A percentile compares a stretch with the other conserved stretches of the same genome.
Conservation (phyloP, 2,888 invertebrate species). For the Eutolmus rufibarbis region DNA sequence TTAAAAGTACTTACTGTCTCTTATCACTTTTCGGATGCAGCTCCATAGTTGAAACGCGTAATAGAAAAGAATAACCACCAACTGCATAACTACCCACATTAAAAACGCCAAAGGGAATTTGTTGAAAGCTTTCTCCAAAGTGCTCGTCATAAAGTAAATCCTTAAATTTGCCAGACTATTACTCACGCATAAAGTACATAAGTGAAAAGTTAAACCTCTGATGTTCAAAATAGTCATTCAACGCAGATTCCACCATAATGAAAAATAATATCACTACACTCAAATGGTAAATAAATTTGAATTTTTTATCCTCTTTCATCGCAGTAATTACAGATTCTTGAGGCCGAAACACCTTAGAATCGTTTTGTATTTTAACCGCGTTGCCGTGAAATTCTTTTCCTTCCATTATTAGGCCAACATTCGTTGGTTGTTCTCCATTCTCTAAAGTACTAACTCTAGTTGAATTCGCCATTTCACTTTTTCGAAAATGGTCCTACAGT, state of each 20-base stretch:
- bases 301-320: background rate
- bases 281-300: conserved; percentile 9
- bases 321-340: background rate
- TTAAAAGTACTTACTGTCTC: background rate
- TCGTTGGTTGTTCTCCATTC: background rate
- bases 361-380: background rate
- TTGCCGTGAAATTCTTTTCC: background rate
- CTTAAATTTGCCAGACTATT: background rate
- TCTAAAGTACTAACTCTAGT: background rate
- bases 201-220: conserved; percentile 27
- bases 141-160: background rate
- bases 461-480: background rate
- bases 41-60: background rate
- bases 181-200: background rate
- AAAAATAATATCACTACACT: conserved; percentile 11
- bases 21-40: background rate
- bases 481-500: background rate
- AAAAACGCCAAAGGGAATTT: background rate
- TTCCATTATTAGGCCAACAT: background rate
- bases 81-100: background rate
- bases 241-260: conserved; percentile 33
- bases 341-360: background rate
- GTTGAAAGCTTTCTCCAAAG: background rate
- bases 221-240: conserved; percentile 32
- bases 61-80: background rate